These are phyloP conservation scores for Indicator maculatus DNA, from an alignment of 2,113 vertebrate genomes.

Conservation along the genomic window DNA sequence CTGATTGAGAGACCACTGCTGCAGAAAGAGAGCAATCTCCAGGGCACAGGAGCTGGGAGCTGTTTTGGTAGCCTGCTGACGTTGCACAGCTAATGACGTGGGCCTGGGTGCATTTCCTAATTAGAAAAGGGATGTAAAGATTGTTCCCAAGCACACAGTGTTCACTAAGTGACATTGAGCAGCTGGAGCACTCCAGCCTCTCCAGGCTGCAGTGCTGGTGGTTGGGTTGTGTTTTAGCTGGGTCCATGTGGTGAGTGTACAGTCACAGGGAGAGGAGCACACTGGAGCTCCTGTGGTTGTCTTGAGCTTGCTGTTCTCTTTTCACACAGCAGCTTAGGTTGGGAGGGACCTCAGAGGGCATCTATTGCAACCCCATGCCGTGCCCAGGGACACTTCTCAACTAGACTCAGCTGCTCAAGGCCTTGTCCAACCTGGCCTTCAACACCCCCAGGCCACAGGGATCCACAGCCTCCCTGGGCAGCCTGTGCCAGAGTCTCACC, in stretches of 20 bases:
- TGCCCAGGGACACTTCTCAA: no score
- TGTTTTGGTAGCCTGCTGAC: background rate
- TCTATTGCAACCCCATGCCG: no score
- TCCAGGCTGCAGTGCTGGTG: background rate
- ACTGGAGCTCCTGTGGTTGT: no score
- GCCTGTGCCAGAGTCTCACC: no score
- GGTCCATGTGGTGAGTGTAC: background rate
- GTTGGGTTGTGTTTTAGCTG: background rate
- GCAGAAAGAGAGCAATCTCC: background rate
- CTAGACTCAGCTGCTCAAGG: no score
- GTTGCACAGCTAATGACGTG: background rate
- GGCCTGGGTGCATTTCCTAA: conserved; percentile 8
- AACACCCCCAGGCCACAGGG: no score
- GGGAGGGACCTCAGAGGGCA: no score
- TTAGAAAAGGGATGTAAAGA: conserved; percentile 38
- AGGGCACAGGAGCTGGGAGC: background rate
- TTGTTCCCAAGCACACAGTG: background rate
- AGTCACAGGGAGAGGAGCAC: background rate
- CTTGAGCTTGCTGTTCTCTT: no score
- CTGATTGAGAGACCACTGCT: background rate
- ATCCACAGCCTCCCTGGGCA: no score
- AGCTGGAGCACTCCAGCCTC: background rate
- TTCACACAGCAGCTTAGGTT: no score
- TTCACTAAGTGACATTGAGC: conserved; percentile 18
- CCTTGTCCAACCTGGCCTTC: no score